Percentiles rank a stretch among this genome's conserved stretches.
Evolutionary conservation across 2,888 invertebrate genomes (phyloP).

Genomic region (Hecatera dysodea): DNA sequence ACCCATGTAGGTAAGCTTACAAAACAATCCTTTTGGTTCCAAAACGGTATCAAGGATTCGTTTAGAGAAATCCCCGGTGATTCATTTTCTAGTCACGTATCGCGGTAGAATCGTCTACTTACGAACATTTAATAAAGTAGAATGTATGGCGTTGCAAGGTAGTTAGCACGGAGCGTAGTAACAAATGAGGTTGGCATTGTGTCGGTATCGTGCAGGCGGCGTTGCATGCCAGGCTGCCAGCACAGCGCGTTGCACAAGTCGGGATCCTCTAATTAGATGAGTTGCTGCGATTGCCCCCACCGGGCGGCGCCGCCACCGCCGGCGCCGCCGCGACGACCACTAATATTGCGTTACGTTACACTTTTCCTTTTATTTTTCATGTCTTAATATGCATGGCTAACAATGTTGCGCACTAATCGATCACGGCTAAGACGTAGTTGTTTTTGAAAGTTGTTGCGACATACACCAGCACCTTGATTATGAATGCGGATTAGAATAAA

Average conservation of each 20-base stretch:
- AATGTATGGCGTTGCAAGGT: slow-evolving; percentile 61
- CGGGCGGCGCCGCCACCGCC: too few species aligned
- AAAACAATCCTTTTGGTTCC: slow-evolving; percentile 24
- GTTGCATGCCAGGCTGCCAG: slow-evolving; percentile 64
- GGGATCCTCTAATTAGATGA: slow-evolving; percentile 82
- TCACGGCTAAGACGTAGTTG: slow-evolving; percentile 51
- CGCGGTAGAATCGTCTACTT: slow-evolving; percentile 48
- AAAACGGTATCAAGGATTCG: slow-evolving; percentile 38
- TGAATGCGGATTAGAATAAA: slow-evolving; percentile 48
- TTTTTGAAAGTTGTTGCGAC: slow-evolving; percentile 61
- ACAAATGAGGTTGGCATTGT: slow-evolving; percentile 66
- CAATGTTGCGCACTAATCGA: slow-evolving; percentile 64
- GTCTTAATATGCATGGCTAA: slow-evolving; percentile 56
- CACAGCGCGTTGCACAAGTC: slow-evolving; percentile 68
- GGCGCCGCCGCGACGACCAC: slow-evolving; percentile 65
- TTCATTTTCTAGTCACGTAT: slow-evolving; percentile 55
- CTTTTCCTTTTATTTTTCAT: slow-evolving; percentile 68
- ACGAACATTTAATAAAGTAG: slow-evolving; percentile 55
- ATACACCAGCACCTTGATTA: slow-evolving; percentile 36
- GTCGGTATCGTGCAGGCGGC: slow-evolving; percentile 50
- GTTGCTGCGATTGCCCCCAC: slow-evolving; percentile 74
- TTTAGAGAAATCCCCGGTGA: slow-evolving; percentile 35
- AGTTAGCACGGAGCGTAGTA: slow-evolving; percentile 65
- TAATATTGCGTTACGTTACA: slow-evolving; percentile 72
- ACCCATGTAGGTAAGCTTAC: slow-evolving; percentile 4